Percentiles rank a stretch among this genome's conserved stretches.
Conservation (phyloP, 2,888 invertebrate species). For the Diarsia dahlii region DNA sequence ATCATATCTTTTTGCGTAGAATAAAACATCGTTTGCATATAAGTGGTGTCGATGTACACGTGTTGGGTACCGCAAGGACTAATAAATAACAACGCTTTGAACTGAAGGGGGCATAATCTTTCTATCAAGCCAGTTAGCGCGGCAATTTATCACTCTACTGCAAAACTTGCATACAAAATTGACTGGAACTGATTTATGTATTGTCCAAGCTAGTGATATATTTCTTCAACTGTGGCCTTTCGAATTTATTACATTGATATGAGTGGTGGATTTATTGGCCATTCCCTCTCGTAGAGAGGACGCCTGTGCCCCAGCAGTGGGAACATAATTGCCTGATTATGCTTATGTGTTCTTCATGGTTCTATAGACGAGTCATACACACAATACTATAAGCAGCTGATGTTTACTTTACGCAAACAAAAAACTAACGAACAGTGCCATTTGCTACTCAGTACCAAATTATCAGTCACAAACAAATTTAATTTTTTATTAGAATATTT, state of each 20-base stretch:
- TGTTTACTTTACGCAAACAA: constrained; percentile 36
- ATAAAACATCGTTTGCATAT: constrained; percentile 14
- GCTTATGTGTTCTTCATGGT: not conserved
- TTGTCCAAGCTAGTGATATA: constrained; percentile 27
- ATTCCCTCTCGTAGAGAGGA: no score
- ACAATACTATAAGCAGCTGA: not conserved
- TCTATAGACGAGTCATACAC: not conserved
- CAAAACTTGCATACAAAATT: constrained; percentile 38
- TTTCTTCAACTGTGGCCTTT: not conserved
- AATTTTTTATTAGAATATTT: constrained; percentile 18
- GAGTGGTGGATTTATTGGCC: no score
- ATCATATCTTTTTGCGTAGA: constrained; percentile 12
- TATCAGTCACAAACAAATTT: constrained; percentile 49
- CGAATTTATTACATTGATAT: not conserved
- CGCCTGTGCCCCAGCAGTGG: no score
- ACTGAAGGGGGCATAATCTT: constrained; percentile 43
- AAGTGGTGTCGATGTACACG: not conserved
- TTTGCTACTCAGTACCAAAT: constrained; percentile 60
- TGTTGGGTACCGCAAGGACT: constrained; percentile 25
- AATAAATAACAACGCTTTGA: constrained; percentile 37
- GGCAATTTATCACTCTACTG: constrained; percentile 55
- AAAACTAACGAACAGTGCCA: constrained; percentile 57
- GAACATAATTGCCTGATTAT: no score
- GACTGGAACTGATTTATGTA: constrained; percentile 21
- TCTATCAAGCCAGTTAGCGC: constrained; percentile 57